Base-by-base conservation (phyloP, 2,797 vertebrate species). In the Hydrolagus colliei region DNA sequence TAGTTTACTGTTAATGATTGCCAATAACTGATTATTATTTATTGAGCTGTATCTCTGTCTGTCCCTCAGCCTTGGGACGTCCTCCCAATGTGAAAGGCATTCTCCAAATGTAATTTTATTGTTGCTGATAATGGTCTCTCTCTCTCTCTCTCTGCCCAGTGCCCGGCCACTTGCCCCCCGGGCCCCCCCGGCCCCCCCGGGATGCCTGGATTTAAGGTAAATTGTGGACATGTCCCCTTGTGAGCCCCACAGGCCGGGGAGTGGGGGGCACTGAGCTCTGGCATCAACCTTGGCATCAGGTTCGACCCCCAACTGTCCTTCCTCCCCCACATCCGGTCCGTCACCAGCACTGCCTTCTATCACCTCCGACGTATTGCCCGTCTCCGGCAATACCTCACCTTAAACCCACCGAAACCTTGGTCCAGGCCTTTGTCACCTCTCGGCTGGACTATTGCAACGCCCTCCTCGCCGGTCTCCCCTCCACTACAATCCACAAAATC, bases 191-290 rank as follows among this genome's bases (percentile, higher is more conserved):
- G 98, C 6, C 95, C 96, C 68, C 96, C 95, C 1, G 97, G 98
- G 89, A 98, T 99, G 95, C 97, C 97, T 87, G 98, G 97, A 87
- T 99, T 99, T 92, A 99, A 99, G 96, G 98, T 98, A 89, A 91
- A 52, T 3, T 52, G 41, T 52, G 41, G 41, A 52, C 9, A 16
- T 73, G 72, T 16, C 72, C 16, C 16, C 4, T 2, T 16, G 72
- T 9, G 22, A 22, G 72, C 9, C 72, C 16, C 72, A 73, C 16
- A 73, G 71, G 41, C 41, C 41, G 6, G 41, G 6, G 2, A 52
- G 41, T 52, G 41, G 41, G 41, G 6, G 41, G 71, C 12, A 72
- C 12, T n/a, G 12, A 13, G 12, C 12, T 12, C 71, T 72, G 27
- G 27, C 27, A 27, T 27, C 27, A 27, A 27, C 27, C 27, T 27